These are phyloP conservation scores for Noctua pronuba DNA, from an alignment of 2,888 invertebrate genomes.

Conservation along the genomic window DNA sequence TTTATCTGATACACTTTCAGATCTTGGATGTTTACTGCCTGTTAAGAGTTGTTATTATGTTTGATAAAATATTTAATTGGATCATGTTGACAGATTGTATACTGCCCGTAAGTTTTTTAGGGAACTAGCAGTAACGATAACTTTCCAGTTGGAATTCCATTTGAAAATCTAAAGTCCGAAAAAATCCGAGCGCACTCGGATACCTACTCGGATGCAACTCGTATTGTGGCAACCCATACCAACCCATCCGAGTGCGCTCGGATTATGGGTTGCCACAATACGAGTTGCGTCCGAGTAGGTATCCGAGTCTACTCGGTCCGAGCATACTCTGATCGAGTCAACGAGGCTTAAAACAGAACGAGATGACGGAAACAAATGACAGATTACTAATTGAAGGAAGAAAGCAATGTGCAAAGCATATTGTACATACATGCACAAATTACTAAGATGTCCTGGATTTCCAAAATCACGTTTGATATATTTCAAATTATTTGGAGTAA, in stretches of 20 bases:
- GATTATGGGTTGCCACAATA: no score
- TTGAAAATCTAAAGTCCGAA: no score
- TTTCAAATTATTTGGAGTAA: not conserved
- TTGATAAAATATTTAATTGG: not conserved
- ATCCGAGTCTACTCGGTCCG: no score
- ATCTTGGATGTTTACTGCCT: slow-evolving; percentile 16
- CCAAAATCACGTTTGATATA: not conserved
- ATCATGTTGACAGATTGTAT: not conserved
- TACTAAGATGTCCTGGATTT: not conserved
- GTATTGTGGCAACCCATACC: no score
- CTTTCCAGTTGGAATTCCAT: not conserved
- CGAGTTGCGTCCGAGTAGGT: no score
- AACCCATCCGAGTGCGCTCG: no score
- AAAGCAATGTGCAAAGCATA: not conserved
- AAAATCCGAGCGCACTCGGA: no score
- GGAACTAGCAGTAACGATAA: not conserved
- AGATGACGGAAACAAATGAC: not conserved
- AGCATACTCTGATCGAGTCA: no score
- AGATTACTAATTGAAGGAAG: not conserved
- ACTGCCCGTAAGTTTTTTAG: not conserved
- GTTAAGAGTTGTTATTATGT: slow-evolving; percentile 1
- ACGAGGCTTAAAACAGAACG: not conserved
- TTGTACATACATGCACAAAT: not conserved
- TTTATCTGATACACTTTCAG: slow-evolving; percentile 41
- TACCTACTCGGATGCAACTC: no score